Evolutionary conservation across 2,888 invertebrate genomes (phyloP).

Genomic region (Anoplius nigerrimus): DNA sequence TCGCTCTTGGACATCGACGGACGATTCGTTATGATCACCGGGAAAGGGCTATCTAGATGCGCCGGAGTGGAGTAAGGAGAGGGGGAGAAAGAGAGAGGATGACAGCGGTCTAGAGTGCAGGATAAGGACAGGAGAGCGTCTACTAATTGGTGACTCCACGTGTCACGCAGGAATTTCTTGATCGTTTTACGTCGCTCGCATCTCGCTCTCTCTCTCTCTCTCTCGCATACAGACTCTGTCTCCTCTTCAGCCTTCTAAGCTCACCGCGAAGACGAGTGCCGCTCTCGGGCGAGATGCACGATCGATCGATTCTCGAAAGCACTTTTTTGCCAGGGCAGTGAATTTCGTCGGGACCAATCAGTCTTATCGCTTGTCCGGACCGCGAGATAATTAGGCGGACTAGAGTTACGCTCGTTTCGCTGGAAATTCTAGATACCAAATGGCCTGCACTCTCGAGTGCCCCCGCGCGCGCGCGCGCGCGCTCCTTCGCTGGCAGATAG

Average conservation of each 20-base stretch:
- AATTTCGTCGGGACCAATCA: no score
- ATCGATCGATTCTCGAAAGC: neutral
- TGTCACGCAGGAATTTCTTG: slow-evolving; percentile 37
- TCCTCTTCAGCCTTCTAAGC: no score
- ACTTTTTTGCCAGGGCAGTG: no score
- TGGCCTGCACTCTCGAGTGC: no score
- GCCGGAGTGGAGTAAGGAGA: slow-evolving; percentile 30
- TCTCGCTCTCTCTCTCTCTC: slow-evolving; percentile 29
- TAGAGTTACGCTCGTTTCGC: no score
- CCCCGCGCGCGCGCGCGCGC: no score
- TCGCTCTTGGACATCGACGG: slow-evolving; percentile 50
- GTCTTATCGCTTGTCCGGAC: no score
- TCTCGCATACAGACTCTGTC: no score
- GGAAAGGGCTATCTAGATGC: slow-evolving; percentile 50
- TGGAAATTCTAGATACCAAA: no score
- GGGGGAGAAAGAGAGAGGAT: neutral
- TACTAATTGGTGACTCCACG: slow-evolving; percentile 57
- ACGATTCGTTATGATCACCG: slow-evolving; percentile 61
- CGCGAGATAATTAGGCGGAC: no score
- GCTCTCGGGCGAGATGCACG: neutral
- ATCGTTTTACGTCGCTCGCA: slow-evolving; percentile 14
- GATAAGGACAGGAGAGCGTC: slow-evolving; percentile 6
- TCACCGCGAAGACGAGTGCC: neutral
- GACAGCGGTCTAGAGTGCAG: slow-evolving; percentile 3
- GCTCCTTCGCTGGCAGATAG: no score